Evolutionary conservation across 2,113 vertebrate species (phyloP).

Genomic region (Paramormyrops kingsleyae): DNA sequence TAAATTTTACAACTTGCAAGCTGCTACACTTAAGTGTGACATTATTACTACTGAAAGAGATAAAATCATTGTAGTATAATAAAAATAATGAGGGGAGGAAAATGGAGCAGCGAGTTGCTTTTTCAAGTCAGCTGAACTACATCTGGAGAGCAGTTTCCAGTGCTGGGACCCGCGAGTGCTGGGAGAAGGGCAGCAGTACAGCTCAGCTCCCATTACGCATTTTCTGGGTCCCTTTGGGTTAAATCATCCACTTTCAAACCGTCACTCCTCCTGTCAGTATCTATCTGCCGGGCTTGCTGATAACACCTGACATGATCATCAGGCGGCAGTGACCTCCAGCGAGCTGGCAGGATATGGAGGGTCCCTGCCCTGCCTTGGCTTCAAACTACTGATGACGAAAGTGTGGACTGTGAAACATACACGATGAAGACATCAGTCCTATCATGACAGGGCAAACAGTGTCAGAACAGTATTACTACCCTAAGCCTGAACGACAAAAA

Average conservation of each 20-base stretch:
- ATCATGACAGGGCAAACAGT: slow-evolving; percentile 19
- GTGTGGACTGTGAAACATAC: slow-evolving; percentile 28
- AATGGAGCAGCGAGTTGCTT: background rate
- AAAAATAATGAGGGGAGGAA: background rate
- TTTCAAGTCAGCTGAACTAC: background rate
- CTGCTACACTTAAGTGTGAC: background rate
- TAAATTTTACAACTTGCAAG: background rate
- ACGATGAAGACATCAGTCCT: slow-evolving; percentile 15
- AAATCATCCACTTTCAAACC: background rate
- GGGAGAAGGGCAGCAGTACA: background rate
- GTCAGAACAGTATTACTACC: background rate
- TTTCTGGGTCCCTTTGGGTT: background rate
- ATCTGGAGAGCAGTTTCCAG: background rate
- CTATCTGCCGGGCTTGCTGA: background rate
- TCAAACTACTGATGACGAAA: slow-evolving; percentile 28
- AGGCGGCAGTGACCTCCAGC: background rate
- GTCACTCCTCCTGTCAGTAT: background rate
- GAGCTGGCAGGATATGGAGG: slow-evolving; percentile 28
- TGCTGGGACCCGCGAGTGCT: background rate
- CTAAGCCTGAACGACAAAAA: background rate
- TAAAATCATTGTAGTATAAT: background rate
- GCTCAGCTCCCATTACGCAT: background rate
- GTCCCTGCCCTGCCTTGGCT: slow-evolving; percentile 21
- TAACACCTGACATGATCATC: background rate
- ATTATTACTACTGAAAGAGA: background rate